Conservation (phyloP, 2,888 invertebrate species). For the Megaustenia siamemsis region DNA sequence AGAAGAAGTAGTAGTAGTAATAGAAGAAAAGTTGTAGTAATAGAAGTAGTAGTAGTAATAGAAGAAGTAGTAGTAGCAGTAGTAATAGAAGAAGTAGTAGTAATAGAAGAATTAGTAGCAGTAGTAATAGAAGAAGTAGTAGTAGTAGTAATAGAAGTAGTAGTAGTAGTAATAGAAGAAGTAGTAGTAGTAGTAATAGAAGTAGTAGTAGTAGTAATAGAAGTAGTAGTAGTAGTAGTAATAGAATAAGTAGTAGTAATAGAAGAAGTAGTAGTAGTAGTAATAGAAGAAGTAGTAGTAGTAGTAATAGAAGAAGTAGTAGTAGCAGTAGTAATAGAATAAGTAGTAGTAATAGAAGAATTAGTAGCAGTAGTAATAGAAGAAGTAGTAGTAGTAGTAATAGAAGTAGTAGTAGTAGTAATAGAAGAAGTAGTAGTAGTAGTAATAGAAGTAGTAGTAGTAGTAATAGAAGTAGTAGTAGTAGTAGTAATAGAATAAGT, state of each 20-base stretch:
- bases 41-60: too few relatives aligned
- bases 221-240: not conserved
- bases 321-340: not conserved
- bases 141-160: not conserved
- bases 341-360: too few relatives aligned
- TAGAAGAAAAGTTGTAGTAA: too few relatives aligned
- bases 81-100: too few relatives aligned
- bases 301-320: slow-evolving; percentile 1
- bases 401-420: not conserved
- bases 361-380: not conserved
- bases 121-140: not conserved
- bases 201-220: slow-evolving; percentile 19
- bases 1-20: too few relatives aligned
- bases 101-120: too few relatives aligned
- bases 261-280: not conserved
- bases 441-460: slow-evolving; percentile 32
- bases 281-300: not conserved
- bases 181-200: slow-evolving; percentile 31
- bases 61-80: too few relatives aligned
- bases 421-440: slow-evolving; percentile 1
- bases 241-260: too few relatives aligned
- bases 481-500: not conserved
- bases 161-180: slow-evolving; percentile 12
- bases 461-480: slow-evolving; percentile 23
- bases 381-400: not conserved